Conservation (phyloP, 2,888 invertebrate genomes). For the Ormyrus rosae region DNA sequence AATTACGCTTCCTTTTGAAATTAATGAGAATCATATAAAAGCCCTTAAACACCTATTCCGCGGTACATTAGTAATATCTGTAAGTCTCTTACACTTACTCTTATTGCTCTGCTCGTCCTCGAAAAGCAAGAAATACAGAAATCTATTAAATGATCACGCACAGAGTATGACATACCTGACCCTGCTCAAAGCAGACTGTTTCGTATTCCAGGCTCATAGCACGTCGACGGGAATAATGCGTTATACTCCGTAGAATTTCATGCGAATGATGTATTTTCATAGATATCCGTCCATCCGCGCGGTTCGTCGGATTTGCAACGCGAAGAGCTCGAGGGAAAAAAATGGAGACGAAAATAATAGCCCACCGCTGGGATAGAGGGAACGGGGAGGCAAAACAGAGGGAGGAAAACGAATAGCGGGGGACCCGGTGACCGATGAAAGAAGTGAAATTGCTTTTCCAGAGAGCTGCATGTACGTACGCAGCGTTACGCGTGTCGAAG, state of each 20-base stretch:
- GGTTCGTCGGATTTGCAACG: conserved; percentile 1
- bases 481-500: too few relatives aligned
- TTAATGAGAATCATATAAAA: neutral
- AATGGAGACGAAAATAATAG: conserved; percentile 13
- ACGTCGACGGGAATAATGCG: conserved; percentile 24
- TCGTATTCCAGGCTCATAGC: conserved; percentile 20
- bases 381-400: neutral
- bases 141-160: conserved; percentile 30
- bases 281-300: conserved; percentile 12
- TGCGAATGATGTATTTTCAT: conserved; percentile 52
- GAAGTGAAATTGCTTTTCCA: conserved; percentile 28
- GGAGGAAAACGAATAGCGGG: too few relatives aligned
- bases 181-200: neutral
- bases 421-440: neutral
- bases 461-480: too few relatives aligned
- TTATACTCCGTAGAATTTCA: conserved; percentile 22
- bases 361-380: neutral
- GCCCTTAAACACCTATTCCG: conserved; percentile 6
- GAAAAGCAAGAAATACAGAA: neutral
- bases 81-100: neutral
- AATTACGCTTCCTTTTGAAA: too few relatives aligned
- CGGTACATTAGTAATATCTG: conserved; percentile 9
- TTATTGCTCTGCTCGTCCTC: neutral
- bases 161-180: neutral
- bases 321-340: neutral